Percentiles rank a stretch among this genome's conserved stretches.
Conservation (phyloP, 2,797 vertebrate species). For the Pachyuromys duprasi region DNA sequence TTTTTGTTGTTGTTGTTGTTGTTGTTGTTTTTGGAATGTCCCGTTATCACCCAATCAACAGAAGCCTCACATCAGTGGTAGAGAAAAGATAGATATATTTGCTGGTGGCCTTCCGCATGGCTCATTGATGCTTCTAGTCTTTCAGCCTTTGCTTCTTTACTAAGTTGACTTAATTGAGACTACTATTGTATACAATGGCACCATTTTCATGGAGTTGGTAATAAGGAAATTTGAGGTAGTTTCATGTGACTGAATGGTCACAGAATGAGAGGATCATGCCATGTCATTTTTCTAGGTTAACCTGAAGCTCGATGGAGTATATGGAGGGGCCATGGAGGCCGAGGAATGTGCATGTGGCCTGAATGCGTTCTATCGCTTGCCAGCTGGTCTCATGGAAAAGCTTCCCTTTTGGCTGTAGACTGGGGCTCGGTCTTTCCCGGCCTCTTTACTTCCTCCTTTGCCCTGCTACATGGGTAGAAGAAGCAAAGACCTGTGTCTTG, state of each 20-base stretch:
- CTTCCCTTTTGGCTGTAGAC: neutral
- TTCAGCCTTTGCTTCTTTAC: neutral
- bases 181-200: neutral
- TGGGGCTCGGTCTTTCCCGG: neutral
- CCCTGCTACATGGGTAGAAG: neutral
- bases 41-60: neutral
- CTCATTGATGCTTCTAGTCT: neutral
- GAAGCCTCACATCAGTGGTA: neutral
- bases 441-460: neutral
- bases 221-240: neutral
- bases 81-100: neutral
- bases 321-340: neutral
- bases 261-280: neutral
- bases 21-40: too few relatives aligned
- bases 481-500: neutral
- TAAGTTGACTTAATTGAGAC: neutral
- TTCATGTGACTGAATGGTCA: neutral
- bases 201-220: neutral
- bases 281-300: slow-evolving; percentile 7
- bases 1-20: too few relatives aligned
- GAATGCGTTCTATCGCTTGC: neutral
- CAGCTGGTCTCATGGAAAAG: neutral
- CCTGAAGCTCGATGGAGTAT: neutral
- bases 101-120: neutral
- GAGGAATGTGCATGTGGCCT: neutral